phyloP scores from a whole-genome alignment of 2,797 vertebrate species.

The Molothrus ater region DNA sequence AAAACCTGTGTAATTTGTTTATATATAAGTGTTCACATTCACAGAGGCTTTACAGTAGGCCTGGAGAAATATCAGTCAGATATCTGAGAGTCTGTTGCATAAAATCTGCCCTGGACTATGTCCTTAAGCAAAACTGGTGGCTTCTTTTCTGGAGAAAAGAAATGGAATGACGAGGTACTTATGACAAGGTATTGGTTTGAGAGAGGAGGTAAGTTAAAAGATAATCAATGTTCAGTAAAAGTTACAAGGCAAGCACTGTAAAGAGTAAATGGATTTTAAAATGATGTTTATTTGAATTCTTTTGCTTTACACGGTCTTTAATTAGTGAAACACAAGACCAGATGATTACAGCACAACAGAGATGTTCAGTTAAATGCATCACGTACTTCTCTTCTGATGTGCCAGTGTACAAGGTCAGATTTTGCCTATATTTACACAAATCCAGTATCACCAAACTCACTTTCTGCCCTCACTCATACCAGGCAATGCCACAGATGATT shows the following conservation, averaged over 20 bases:
- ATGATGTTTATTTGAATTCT: not conserved
- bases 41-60: not conserved
- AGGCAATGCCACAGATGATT: not conserved
- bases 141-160: not conserved
- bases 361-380: not conserved
- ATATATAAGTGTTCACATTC: not conserved
- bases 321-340: conserved; percentile 7
- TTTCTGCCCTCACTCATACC: not conserved
- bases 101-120: not conserved
- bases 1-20: not conserved
- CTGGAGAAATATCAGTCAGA: not conserved
- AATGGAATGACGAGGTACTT: not conserved
- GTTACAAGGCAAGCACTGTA: not conserved
- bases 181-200: not conserved
- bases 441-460: not conserved
- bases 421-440: not conserved
- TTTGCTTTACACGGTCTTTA: not conserved
- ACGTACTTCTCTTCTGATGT: not conserved
- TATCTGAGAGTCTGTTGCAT: not conserved
- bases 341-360: conserved; percentile 1
- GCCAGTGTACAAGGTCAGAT: not conserved
- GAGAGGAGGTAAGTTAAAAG: not conserved
- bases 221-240: conserved; percentile 18
- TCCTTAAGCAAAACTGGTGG: not conserved
- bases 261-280: conserved; percentile 27